Evolutionary conservation across 1,140 invertebrate genomes (phyloP).

Genomic region (Penaeus vannamei): DNA sequence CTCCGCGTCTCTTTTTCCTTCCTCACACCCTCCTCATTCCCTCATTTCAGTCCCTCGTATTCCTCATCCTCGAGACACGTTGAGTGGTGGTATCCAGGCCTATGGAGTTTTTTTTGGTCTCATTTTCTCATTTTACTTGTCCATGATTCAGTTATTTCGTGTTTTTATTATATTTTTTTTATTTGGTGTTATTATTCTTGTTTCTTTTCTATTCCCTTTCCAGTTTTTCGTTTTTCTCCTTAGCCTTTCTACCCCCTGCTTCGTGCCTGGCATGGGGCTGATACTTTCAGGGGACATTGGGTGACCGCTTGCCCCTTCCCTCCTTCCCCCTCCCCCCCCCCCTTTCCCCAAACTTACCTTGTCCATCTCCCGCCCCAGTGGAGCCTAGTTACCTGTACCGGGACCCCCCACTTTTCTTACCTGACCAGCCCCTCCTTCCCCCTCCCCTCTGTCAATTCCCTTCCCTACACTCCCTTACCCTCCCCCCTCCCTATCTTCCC

Average conservation of each 20-base stretch:
- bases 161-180: too few species aligned
- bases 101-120: too few species aligned
- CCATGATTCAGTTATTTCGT: too few species aligned
- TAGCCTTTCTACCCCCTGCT: background rate
- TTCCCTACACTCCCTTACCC: background rate
- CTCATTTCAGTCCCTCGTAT: too few species aligned
- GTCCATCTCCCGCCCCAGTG: background rate
- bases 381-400: background rate
- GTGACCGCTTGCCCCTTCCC: background rate
- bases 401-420: background rate
- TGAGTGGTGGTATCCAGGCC: too few species aligned
- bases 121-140: too few species aligned
- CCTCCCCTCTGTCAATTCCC: background rate
- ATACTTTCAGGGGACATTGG: background rate
- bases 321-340: background rate
- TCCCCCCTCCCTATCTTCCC: background rate
- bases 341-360: background rate
- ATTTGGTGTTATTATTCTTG: too few species aligned
- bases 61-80: too few species aligned
- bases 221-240: background rate
- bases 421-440: background rate
- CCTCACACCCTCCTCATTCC: too few species aligned
- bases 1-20: too few species aligned
- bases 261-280: slow-evolving; percentile 6
- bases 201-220: background rate